phyloP scores from a whole-genome alignment of 2,888 invertebrate species.

The Ochlodes sylvanus region DNA sequence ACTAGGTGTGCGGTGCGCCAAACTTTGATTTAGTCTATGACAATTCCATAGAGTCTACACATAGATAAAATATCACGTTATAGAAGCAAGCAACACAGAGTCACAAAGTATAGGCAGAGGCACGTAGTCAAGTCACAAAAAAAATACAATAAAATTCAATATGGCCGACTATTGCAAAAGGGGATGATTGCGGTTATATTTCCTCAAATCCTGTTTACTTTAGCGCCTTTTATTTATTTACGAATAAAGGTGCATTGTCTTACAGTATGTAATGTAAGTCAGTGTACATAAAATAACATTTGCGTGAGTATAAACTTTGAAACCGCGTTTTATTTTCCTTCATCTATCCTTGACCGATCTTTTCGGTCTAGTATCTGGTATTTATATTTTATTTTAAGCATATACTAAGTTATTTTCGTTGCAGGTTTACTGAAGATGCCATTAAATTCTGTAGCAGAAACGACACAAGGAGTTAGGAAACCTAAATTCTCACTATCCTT shows the following conservation, averaged over 20 bases:
- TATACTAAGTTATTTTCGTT: constrained; percentile 46
- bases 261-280: constrained; percentile 78
- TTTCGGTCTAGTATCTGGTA: constrained; percentile 51
- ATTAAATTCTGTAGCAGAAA: constrained; percentile 76
- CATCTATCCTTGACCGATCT: constrained; percentile 71
- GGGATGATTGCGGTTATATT: constrained; percentile 67
- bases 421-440: constrained; percentile 84
- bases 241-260: constrained; percentile 58
- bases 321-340: constrained; percentile 46
- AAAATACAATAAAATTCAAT: constrained; percentile 54
- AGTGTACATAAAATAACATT: constrained; percentile 67
- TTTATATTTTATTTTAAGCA: constrained; percentile 44
- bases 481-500: constrained; percentile 74
- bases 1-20: too few relatives aligned
- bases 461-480: constrained; percentile 76
- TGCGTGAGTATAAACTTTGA: constrained; percentile 65
- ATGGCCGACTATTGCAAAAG: constrained; percentile 74
- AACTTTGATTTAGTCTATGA: too few relatives aligned
- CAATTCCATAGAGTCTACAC: too few relatives aligned
- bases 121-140: not conserved
- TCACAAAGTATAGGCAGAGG: too few relatives aligned
- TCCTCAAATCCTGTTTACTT: constrained; percentile 60
- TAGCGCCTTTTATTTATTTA: constrained; percentile 52
- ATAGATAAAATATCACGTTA: too few relatives aligned
- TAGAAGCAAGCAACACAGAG: too few relatives aligned